A percentile compares a stretch with the other conserved stretches of the same genome.
Evolutionary conservation across 2,888 invertebrate genomes (phyloP).

Genomic region (Morpho helenor): DNA sequence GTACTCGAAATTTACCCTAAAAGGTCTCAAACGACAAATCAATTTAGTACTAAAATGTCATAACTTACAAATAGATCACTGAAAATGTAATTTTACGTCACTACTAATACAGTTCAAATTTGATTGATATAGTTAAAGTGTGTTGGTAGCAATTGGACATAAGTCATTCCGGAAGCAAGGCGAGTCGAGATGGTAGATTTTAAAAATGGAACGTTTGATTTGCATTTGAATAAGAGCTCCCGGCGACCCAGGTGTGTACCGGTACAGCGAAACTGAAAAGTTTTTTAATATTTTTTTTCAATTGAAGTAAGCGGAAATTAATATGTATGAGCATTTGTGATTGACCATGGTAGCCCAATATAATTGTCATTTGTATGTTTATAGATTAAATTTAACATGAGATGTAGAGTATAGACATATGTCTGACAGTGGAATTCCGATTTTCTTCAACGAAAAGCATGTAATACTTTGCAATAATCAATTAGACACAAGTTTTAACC

Average conservation of each 20-base stretch:
- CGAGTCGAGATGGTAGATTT: constrained; percentile 77
- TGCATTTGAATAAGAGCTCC: constrained; percentile 79
- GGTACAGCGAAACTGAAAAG: constrained; percentile 64
- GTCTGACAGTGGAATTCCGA: too few relatives aligned
- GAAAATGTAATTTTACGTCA: constrained; percentile 29
- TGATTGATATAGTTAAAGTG: constrained; percentile 27
- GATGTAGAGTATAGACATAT: too few relatives aligned
- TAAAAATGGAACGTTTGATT: constrained; percentile 80
- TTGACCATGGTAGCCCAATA: constrained; percentile 40
- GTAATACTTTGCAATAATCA: too few relatives aligned
- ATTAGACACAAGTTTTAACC: too few relatives aligned
- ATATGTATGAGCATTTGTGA: constrained; percentile 64
- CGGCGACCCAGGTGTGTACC: constrained; percentile 74
- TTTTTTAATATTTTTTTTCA: constrained; percentile 38
- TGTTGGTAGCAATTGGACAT: constrained; percentile 62
- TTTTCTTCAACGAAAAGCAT: too few relatives aligned
- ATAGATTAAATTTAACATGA: too few relatives aligned
- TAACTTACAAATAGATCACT: constrained; percentile 31
- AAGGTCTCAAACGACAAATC: constrained; percentile 73
- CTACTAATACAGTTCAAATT: constrained; percentile 35
- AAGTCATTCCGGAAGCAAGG: constrained; percentile 75
- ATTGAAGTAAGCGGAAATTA: constrained; percentile 39
- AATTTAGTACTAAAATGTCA: constrained; percentile 33
- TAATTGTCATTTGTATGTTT: constrained; percentile 48
- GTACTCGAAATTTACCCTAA: constrained; percentile 74